A percentile compares a stretch with the other conserved stretches of the same genome.
phyloP scores from a whole-genome alignment of 1,140 invertebrate genomes.

The Seison nebaliae region DNA sequence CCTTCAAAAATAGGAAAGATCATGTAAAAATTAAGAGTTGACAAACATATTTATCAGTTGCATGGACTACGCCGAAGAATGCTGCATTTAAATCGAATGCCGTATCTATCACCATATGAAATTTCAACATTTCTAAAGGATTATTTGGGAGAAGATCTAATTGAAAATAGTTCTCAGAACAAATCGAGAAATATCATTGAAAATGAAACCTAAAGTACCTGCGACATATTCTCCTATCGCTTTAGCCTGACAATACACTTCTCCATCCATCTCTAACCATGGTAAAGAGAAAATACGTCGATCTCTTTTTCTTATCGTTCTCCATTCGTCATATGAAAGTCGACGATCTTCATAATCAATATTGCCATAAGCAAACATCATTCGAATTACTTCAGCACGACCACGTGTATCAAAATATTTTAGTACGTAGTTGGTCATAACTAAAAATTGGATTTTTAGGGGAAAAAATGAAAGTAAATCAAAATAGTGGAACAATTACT shows the following conservation, averaged over 20 bases:
- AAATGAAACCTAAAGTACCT: background rate
- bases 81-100: too few relatives aligned
- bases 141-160: too few relatives aligned
- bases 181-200: too few relatives aligned
- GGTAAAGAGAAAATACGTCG: too few relatives aligned
- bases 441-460: background rate
- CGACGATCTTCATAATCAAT: slow-evolving; percentile 14
- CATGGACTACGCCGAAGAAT: too few relatives aligned
- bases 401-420: slow-evolving; percentile 15
- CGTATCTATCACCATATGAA: too few relatives aligned
- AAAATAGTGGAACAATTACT: slow-evolving; percentile 2
- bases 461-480: background rate
- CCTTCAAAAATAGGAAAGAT: too few relatives aligned
- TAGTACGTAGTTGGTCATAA: slow-evolving; percentile 7
- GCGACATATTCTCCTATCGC: background rate
- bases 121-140: too few relatives aligned
- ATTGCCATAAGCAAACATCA: slow-evolving; percentile 12
- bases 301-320: too few relatives aligned
- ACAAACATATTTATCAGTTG: too few relatives aligned
- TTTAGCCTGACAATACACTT: background rate
- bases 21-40: too few relatives aligned
- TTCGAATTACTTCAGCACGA: slow-evolving; percentile 12
- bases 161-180: too few relatives aligned
- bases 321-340: background rate
- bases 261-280: background rate